Percentiles rank a stretch among this genome's conserved stretches.
Evolutionary conservation across 2,888 invertebrate species (phyloP).

Genomic region (Eurytoma adleriae): DNA sequence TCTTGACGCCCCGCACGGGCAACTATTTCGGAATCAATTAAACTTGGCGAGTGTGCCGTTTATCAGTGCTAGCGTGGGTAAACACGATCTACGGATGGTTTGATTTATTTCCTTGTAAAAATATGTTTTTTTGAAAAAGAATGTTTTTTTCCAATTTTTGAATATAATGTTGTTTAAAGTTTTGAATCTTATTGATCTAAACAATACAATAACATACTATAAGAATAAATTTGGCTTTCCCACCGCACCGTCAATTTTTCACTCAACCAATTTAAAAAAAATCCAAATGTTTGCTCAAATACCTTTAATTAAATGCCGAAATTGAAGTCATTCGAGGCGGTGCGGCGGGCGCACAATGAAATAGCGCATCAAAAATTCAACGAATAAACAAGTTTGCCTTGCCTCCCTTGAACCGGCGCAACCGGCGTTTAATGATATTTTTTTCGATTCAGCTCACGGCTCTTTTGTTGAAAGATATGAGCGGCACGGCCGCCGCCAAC

Average conservation of each 20-base stretch:
- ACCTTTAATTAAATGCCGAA: neutral
- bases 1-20: slow-evolving; percentile 21
- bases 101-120: neutral
- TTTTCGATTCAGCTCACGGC: neutral
- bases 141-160: too few species aligned
- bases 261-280: neutral
- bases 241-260: too few species aligned
- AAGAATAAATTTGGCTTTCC: too few species aligned
- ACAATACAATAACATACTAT: too few species aligned
- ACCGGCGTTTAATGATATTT: slow-evolving; percentile 10
- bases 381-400: slow-evolving; percentile 26
- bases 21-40: slow-evolving; percentile 74
- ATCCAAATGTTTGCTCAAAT: neutral
- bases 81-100: neutral
- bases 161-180: too few species aligned
- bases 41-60: slow-evolving; percentile 48
- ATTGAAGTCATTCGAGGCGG: neutral
- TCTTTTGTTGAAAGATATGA: slow-evolving; percentile 39
- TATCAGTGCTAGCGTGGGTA: slow-evolving; percentile 38
- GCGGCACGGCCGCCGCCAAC: neutral
- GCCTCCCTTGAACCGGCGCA: neutral
- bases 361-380: slow-evolving; percentile 9
- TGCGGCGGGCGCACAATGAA: neutral
- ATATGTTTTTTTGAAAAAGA: neutral
- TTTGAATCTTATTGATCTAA: too few species aligned